These are phyloP conservation scores for Tokudaia muenninki DNA, from an alignment of 2,797 vertebrate species.

Conservation along the genomic window DNA sequence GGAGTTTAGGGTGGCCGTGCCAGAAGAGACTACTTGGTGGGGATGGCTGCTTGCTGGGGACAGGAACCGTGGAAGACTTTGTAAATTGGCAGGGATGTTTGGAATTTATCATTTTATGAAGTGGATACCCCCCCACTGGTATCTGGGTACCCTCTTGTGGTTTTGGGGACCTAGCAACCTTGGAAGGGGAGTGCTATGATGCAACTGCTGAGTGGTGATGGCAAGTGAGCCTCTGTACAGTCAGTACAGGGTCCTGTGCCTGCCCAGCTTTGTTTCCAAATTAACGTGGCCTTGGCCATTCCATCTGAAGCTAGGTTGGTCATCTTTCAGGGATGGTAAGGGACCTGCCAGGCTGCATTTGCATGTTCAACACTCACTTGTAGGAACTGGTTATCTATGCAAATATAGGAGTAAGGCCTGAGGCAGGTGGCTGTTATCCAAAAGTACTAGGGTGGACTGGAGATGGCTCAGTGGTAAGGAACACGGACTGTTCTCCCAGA, in stretches of 20 bases:
- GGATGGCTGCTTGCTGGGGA: neutral
- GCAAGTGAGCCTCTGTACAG: neutral
- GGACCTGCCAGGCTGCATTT: neutral
- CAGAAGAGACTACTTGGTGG: neutral
- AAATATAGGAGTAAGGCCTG: neutral
- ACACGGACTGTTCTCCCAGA: too few species aligned
- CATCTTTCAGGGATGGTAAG: too few species aligned
- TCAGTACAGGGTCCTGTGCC: neutral
- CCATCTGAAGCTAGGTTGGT: neutral
- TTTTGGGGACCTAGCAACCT: neutral
- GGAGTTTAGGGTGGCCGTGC: neutral
- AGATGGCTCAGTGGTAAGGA: too few species aligned
- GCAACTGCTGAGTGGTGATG: neutral
- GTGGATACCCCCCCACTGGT: too few species aligned
- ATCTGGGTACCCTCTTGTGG: neutral
- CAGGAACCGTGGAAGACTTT: neutral
- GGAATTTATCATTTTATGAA: too few species aligned
- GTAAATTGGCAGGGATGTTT: too few species aligned
- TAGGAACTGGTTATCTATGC: neutral
- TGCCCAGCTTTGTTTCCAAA: neutral
- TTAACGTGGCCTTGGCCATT: neutral
- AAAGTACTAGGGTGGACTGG: neutral
- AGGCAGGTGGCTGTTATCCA: neutral
- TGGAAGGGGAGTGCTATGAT: too few species aligned
- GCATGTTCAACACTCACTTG: neutral